Conservation (phyloP, 2,113 vertebrate genomes). For the Drymodes brunneopygia region DNA sequence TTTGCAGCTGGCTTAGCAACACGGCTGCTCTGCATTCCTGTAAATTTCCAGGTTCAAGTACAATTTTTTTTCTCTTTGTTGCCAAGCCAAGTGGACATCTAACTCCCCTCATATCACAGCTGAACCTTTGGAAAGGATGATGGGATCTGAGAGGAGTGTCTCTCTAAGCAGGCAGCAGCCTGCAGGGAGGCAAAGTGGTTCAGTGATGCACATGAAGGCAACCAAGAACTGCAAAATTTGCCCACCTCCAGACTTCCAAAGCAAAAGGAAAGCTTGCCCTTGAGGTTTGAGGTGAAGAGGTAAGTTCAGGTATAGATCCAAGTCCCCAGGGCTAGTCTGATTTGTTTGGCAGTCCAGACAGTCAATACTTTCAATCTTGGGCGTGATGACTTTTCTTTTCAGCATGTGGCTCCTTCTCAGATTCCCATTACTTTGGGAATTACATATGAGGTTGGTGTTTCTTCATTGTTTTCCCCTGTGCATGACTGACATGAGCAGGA, state of each 20-base stretch:
- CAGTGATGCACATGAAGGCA: background rate
- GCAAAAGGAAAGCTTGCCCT: background rate
- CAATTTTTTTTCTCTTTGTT: slow-evolving; percentile 8
- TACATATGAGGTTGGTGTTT: background rate
- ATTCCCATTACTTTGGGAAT: slow-evolving; percentile 21
- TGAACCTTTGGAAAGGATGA: background rate
- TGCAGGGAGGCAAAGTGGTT: background rate
- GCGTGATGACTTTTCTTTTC: background rate
- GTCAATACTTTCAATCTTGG: background rate
- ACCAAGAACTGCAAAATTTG: background rate
- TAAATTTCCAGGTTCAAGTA: slow-evolving; percentile 71
- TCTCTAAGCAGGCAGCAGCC: fast-evolving
- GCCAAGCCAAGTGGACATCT: slow-evolving; percentile 2
- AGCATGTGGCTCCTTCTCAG: background rate
- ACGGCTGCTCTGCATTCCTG: slow-evolving; percentile 64
- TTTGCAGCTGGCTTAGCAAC: slow-evolving; percentile 58
- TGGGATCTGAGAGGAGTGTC: background rate
- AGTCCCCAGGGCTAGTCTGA: background rate
- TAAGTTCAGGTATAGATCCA: background rate
- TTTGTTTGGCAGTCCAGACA: background rate
- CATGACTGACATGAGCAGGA: slow-evolving; percentile 22
- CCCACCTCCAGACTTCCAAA: slow-evolving; percentile 3
- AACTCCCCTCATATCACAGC: background rate
- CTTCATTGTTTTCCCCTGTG: slow-evolving; percentile 19
- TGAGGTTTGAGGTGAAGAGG: slow-evolving; percentile 26